These are phyloP conservation scores for Gavialis gangeticus DNA, from an alignment of 2,113 vertebrate species.

Conservation along the genomic window DNA sequence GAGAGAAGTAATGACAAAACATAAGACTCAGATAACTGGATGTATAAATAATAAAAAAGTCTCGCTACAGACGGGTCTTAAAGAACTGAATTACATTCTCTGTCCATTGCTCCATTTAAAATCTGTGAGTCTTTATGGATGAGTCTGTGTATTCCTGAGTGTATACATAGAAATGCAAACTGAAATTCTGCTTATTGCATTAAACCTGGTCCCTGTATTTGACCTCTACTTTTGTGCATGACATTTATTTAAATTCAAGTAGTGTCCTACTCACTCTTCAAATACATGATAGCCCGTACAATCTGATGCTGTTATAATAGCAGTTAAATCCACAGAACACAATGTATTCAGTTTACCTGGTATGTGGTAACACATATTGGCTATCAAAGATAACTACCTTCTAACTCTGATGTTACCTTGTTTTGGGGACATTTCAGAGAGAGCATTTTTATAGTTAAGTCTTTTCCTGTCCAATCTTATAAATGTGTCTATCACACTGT, in stretches of 20 bases:
- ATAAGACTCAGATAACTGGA: background rate
- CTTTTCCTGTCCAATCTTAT: background rate
- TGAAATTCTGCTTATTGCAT: background rate
- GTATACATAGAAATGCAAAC: background rate
- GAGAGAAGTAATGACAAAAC: background rate
- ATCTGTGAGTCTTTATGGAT: background rate
- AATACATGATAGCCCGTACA: background rate
- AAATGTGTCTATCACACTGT: background rate
- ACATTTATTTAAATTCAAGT: background rate
- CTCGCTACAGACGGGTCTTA: rapidly evolving
- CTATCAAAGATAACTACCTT: background rate
- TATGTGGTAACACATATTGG: background rate
- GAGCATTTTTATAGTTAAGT: background rate
- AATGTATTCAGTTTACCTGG: background rate
- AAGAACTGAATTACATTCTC: background rate
- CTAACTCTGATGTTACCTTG: background rate
- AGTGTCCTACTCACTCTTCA: background rate
- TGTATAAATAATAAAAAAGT: background rate
- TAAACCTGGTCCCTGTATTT: background rate
- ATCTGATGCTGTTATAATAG: background rate
- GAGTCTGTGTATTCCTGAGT: background rate
- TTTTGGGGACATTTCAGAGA: background rate
- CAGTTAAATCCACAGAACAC: background rate
- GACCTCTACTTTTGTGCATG: background rate
- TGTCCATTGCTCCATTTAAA: background rate